Conservation (phyloP, 1,140 invertebrate genomes). For the Drosophila mauritiana region DNA sequence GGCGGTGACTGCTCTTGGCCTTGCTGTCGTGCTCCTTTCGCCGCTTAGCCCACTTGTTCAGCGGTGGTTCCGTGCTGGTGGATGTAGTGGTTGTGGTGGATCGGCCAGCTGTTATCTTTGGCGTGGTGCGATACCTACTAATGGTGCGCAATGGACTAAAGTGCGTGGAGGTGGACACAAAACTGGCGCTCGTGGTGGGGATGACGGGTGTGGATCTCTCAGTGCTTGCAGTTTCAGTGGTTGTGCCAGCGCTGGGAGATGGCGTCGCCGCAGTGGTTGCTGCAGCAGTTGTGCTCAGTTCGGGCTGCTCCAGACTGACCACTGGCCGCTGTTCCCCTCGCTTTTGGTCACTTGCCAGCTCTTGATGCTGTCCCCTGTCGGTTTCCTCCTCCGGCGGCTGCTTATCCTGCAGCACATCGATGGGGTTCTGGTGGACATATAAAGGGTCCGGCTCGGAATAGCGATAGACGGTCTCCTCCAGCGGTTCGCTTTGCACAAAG, state of each 20-base stretch:
- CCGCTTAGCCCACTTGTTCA: slow-evolving; percentile 74
- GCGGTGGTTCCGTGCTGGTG: slow-evolving; percentile 54
- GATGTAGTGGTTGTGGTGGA: slow-evolving; percentile 59
- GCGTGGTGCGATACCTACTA: slow-evolving; percentile 70
- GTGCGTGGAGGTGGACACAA: slow-evolving; percentile 68
- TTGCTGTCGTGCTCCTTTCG: slow-evolving; percentile 78
- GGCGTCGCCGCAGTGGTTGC: background rate
- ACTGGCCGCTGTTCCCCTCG: background rate
- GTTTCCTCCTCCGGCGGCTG: background rate
- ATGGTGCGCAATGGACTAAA: slow-evolving; percentile 55
- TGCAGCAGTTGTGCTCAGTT: slow-evolving; percentile 28
- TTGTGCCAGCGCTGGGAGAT: background rate
- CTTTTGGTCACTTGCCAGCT: slow-evolving; percentile 10
- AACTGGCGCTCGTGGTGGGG: slow-evolving; percentile 38
- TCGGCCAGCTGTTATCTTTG: slow-evolving; percentile 62
- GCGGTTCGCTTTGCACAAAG: slow-evolving; percentile 76
- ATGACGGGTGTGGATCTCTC: background rate
- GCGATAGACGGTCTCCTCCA: slow-evolving; percentile 66
- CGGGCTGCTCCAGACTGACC: slow-evolving; percentile 51
- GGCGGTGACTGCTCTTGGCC: slow-evolving; percentile 57
- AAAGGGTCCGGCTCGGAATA: slow-evolving; percentile 85
- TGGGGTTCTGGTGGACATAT: slow-evolving; percentile 68
- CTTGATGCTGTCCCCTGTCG: background rate
- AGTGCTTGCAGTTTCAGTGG: slow-evolving; percentile 8
- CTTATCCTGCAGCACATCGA: slow-evolving; percentile 55